Conservation (phyloP, 1,140 invertebrate genomes). For the Pseudomyrmex concolor region DNA sequence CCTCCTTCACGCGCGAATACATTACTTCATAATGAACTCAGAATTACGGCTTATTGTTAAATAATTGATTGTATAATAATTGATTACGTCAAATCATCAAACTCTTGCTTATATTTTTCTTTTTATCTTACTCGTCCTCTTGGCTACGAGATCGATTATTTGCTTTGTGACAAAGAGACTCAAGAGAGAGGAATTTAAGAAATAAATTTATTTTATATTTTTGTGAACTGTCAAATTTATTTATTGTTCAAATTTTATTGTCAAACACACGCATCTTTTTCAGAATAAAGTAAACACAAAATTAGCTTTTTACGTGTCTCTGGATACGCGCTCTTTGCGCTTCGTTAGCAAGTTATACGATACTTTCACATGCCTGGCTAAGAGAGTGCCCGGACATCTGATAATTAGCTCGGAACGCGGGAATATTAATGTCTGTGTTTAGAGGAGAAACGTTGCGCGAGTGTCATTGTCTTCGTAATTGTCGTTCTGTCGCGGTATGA, state of each 20-base stretch:
- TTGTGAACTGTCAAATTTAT: not conserved
- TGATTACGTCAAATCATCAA: too few species aligned
- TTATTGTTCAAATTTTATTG: too few species aligned
- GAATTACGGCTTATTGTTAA: too few species aligned
- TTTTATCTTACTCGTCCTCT: too few species aligned
- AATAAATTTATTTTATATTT: slow-evolving; percentile 3
- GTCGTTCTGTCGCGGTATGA: slow-evolving; percentile 61
- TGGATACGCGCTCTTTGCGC: not conserved
- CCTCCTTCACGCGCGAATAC: not conserved
- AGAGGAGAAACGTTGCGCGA: slow-evolving; percentile 63
- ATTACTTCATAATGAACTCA: not conserved
- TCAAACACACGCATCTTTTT: not conserved
- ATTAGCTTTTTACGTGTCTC: not conserved
- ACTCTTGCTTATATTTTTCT: too few species aligned
- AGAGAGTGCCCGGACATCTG: slow-evolving; percentile 10
- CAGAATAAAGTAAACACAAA: not conserved
- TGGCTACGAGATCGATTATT: too few species aligned
- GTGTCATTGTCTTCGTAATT: slow-evolving; percentile 76
- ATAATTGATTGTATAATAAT: too few species aligned
- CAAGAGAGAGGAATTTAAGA: not conserved
- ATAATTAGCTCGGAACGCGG: slow-evolving; percentile 74
- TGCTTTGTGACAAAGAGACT: too few species aligned
- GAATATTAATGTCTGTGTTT: slow-evolving; percentile 76
- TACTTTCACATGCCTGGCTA: slow-evolving; percentile 57
- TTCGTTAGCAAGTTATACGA: slow-evolving; percentile 21